These are phyloP conservation scores for Stichopus chloronotus DNA, from an alignment of 35 echinoderm and acorn worm genomes.

Conservation along the genomic window DNA sequence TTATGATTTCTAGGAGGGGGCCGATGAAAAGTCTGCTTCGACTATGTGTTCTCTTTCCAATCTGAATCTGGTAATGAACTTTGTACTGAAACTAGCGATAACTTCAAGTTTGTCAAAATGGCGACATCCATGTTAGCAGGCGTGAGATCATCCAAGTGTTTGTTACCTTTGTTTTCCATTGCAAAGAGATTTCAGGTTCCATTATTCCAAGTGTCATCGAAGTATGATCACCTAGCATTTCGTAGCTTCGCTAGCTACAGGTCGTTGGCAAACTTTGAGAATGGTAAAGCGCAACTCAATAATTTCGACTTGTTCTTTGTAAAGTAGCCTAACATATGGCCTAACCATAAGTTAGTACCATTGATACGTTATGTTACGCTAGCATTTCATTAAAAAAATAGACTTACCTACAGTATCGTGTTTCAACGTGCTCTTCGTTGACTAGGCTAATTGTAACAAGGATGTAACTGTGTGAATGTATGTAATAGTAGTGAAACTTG, in stretches of 20 bases:
- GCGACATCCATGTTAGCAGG: slow-evolving; percentile 41
- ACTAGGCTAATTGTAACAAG: too few species aligned
- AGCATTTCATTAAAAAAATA: not conserved
- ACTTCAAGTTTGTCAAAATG: slow-evolving; percentile 49
- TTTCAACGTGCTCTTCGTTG: too few species aligned
- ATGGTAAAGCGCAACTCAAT: not conserved
- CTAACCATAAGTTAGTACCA: not conserved
- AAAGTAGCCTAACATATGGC: not conserved
- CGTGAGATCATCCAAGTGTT: slow-evolving; percentile 26
- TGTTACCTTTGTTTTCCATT: slow-evolving; percentile 42
- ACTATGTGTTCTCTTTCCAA: too few species aligned
- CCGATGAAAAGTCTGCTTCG: too few species aligned
- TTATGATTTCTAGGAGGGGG: too few species aligned
- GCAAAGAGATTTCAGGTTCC: slow-evolving; percentile 16
- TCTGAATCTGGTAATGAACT: not conserved
- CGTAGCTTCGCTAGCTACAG: not conserved
- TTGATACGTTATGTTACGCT: not conserved
- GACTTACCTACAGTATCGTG: too few species aligned
- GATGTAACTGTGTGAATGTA: too few species aligned
- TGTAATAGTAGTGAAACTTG: too few species aligned
- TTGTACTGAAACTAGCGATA: not conserved
- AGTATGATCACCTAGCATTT: not conserved
- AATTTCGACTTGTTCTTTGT: not conserved
- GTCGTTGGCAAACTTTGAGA: not conserved
- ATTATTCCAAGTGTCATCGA: not conserved